Evolutionary conservation across 1,140 invertebrate genomes (phyloP).

Genomic region (Drosophila micromelanica): DNA sequence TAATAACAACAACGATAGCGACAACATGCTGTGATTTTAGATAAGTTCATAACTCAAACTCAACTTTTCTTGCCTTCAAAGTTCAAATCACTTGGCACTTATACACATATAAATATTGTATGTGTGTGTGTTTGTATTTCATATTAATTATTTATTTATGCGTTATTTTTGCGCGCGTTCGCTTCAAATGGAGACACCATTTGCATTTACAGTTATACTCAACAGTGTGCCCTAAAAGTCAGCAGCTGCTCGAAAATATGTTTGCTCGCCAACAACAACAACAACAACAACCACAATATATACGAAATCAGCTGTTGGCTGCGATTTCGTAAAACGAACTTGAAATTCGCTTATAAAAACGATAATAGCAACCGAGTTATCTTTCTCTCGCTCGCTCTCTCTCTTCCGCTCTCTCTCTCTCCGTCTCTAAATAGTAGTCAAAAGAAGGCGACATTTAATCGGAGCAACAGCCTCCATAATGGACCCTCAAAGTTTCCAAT

Average conservation of each 20-base stretch:
- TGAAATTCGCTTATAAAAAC: slow-evolving; percentile 59
- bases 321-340: slow-evolving; percentile 65
- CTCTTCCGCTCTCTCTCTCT: not conserved
- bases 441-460: slow-evolving; percentile 48
- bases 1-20: slow-evolving; percentile 58
- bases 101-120: slow-evolving; percentile 20
- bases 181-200: slow-evolving; percentile 73
- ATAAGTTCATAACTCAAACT: slow-evolving; percentile 80
- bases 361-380: slow-evolving; percentile 42
- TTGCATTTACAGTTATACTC: slow-evolving; percentile 75
- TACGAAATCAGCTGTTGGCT: slow-evolving; percentile 62
- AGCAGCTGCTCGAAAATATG: slow-evolving; percentile 19
- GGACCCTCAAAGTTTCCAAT: slow-evolving; percentile 11
- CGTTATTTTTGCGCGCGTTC: slow-evolving; percentile 77
- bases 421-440: not conserved
- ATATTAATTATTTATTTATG: slow-evolving; percentile 82
- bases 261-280: slow-evolving; percentile 25
- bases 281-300: slow-evolving; percentile 19
- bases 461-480: slow-evolving; percentile 25
- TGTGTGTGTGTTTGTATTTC: slow-evolving; percentile 45
- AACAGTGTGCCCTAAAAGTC: slow-evolving; percentile 14
- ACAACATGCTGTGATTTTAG: slow-evolving; percentile 78
- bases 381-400: not conserved
- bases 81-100: slow-evolving; percentile 78
- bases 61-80: slow-evolving; percentile 83